phyloP scores from a whole-genome alignment of 1,140 invertebrate species.

The Stegodyphus dumicola region DNA sequence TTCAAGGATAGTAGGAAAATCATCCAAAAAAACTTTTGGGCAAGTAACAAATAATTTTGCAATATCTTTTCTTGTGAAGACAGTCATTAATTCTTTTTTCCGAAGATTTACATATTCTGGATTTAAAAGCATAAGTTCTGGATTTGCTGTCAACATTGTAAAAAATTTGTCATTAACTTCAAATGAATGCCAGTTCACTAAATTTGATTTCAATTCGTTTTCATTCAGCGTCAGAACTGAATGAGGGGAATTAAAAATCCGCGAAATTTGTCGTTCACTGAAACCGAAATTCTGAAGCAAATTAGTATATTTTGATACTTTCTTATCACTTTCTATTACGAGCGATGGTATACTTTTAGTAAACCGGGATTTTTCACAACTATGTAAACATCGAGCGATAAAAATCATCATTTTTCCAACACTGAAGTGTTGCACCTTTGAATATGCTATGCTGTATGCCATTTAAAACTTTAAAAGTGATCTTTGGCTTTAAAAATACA shows the following conservation, averaged over 20 bases:
- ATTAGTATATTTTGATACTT: neutral
- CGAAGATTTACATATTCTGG: conserved; percentile 8
- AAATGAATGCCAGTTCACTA: conserved; percentile 11
- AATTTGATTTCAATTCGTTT: conserved; percentile 8
- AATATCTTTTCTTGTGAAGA: conserved; percentile 40
- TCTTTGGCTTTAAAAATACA: too few relatives aligned
- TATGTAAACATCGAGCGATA: too few relatives aligned
- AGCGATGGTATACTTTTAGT: too few relatives aligned
- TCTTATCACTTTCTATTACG: too few relatives aligned
- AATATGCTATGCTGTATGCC: too few relatives aligned
- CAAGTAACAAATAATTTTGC: conserved; percentile 34
- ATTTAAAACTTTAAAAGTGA: too few relatives aligned
- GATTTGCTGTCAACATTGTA: conserved; percentile 17
- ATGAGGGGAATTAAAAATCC: conserved; percentile 21
- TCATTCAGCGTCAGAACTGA: conserved; percentile 5
- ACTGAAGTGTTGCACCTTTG: too few relatives aligned
- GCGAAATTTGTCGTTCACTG: conserved; percentile 8
- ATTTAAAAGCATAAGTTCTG: conserved; percentile 35
- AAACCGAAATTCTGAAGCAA: conserved; percentile 3
- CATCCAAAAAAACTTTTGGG: conserved; percentile 42
- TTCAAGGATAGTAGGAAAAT: conserved; percentile 12
- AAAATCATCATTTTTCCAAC: too few relatives aligned
- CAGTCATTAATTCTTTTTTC: conserved; percentile 23
- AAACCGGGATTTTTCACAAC: too few relatives aligned
- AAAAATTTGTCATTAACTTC: conserved; percentile 10